Base-by-base conservation (phyloP, 2,888 invertebrate genomes). In the Isoperla grammatica region DNA sequence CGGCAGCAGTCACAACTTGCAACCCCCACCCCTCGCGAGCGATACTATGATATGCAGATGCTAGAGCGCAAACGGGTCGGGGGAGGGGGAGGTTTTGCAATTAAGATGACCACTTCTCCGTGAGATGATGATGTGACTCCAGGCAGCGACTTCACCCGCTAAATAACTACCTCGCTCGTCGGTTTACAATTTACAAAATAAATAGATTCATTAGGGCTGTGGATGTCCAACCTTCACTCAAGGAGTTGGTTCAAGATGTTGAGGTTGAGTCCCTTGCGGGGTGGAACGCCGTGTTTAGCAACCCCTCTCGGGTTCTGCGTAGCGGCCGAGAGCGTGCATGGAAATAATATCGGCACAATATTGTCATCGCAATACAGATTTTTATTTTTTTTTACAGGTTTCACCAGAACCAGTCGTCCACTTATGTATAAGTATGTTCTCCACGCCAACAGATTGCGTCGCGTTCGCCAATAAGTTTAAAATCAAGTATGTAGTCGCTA, bases 81-180 rank as follows among this genome's bases (percentile, higher is more conserved):
- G 19, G 43, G 50, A 48, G 48, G 55, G 53, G 42, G 59, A 39
- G 61, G 46, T 49, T 61, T 61, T 59, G 61, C 63, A 63, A 63
- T 63, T 63, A 63, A 63, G 63, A 63, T 63, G 63, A 63, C 63
- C 63, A 61, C 57, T 61, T 63, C 63, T 45, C 56, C 59, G 63
- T 63, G 63, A 63, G 63, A 61, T 63, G 63, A 63, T 54, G 39
- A 37, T 37, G 39, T 53, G 39, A 53, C 39, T 50, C 29, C 29
- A n/a, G 49, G 49, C n/a, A 4, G 11, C 9, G 20, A 12, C 37
- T 20, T 4, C 20, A 20, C 22, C 29, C 29, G 8, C 29, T 29
- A 29, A 29, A 45, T 17, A 4, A 17, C 17, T 6, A 20, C 50
- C 53, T 15, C 37, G 13, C 35, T 19, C 5, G 39, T 13, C 4